Percentiles rank a stretch among this genome's conserved stretches.
These are phyloP conservation scores for Sesia apiformis DNA, from an alignment of 2,888 invertebrate genomes.

Conservation along the genomic window DNA sequence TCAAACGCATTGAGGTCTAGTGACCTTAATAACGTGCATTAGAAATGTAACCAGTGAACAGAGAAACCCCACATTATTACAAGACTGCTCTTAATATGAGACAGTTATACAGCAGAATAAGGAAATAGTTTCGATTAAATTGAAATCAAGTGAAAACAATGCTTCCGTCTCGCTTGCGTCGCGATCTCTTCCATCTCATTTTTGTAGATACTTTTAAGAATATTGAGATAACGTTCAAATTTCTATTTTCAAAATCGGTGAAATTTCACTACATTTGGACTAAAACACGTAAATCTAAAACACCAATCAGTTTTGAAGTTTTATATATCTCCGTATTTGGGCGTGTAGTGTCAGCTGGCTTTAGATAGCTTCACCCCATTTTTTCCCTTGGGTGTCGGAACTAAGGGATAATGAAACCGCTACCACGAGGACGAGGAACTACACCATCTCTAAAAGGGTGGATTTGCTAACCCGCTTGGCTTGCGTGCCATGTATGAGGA, in stretches of 20 bases:
- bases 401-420: no score
- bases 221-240: background rate
- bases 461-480: no score
- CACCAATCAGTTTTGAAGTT: no score
- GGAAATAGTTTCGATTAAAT: slow-evolving; percentile 3
- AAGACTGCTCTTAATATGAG: background rate
- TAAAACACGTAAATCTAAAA: no score
- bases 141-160: slow-evolving; percentile 2
- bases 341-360: no score
- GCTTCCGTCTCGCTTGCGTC: background rate
- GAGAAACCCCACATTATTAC: slow-evolving; percentile 23
- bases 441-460: no score
- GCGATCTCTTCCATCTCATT: background rate
- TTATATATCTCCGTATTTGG: no score
- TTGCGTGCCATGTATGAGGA: no score
- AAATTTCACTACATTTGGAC: no score
- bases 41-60: slow-evolving; percentile 33
- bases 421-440: no score
- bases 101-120: background rate
- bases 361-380: no score
- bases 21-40: slow-evolving; percentile 47
- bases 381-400: no score
- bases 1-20: slow-evolving; percentile 17
- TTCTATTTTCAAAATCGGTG: background rate
- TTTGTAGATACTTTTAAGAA: background rate